These are phyloP conservation scores for Hippocampus abdominalis DNA, from an alignment of 2,113 vertebrate genomes.

Conservation along the genomic window DNA sequence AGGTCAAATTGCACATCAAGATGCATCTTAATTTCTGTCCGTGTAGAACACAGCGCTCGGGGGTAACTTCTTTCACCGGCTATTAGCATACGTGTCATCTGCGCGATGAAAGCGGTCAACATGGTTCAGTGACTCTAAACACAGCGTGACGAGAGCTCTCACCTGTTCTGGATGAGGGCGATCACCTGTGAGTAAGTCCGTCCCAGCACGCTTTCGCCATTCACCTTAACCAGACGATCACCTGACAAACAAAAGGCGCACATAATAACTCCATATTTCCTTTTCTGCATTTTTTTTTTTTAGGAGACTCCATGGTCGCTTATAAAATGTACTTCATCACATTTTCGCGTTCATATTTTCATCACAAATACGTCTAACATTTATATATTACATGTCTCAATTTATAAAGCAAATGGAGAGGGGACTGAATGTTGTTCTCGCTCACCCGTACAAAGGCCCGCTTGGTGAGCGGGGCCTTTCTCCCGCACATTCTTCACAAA, in stretches of 20 bases:
- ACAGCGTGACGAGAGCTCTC: constrained; percentile 29
- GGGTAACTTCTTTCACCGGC: constrained; percentile 23
- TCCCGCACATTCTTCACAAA: constrained; percentile 96
- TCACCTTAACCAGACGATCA: constrained; percentile 94
- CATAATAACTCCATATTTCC: neutral
- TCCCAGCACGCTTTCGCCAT: constrained; percentile 90
- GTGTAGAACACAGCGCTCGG: constrained; percentile 5
- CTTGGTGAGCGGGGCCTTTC: constrained; percentile 86
- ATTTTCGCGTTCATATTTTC: no score
- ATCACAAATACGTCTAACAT: neutral
- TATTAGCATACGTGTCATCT: neutral
- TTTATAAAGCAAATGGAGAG: constrained; percentile 50
- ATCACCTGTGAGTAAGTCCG: constrained; percentile 98
- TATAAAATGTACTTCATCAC: no score
- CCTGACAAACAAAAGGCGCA: constrained; percentile 67
- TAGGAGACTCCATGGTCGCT: no score
- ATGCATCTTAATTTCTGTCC: neutral
- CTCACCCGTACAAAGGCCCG: constrained; percentile 89
- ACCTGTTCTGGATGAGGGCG: constrained; percentile 97
- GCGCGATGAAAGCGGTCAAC: neutral
- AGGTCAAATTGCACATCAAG: neutral
- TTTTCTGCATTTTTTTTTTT: neutral
- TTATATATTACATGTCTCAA: neutral
- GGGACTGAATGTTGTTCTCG: neutral
- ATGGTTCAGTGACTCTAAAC: constrained; percentile 2